These are phyloP conservation scores for Calyptommatus sinebrachiatus DNA, from an alignment of 2,113 vertebrate species.

Conservation along the genomic window DNA sequence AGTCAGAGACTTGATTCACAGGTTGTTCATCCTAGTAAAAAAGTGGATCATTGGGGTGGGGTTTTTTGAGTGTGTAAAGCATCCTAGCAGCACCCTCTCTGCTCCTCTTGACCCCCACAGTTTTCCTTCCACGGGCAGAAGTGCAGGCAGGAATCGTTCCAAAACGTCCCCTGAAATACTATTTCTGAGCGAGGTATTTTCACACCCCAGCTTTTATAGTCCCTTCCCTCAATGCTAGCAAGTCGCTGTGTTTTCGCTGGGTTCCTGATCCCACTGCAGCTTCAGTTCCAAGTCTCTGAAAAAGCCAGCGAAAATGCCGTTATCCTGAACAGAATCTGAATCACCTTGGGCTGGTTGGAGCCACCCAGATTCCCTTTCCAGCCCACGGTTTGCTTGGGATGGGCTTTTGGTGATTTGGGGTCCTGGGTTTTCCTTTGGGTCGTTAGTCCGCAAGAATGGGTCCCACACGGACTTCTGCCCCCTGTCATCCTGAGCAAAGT, in stretches of 20 bases:
- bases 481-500: fast-evolving
- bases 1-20: background rate
- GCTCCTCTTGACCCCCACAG: too few relatives aligned
- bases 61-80: background rate
- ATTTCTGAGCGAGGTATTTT: background rate
- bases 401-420: fast-evolving
- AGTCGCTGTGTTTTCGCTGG: background rate
- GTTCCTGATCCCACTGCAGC: conserved; percentile 63
- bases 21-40: background rate
- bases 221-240: conserved; percentile 13
- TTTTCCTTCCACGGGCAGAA: background rate
- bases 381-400: background rate
- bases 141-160: too few relatives aligned
- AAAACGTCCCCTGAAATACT: background rate
- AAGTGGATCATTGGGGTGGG: too few relatives aligned
- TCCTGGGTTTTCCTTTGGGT: background rate
- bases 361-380: conserved; percentile 1
- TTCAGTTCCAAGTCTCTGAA: conserved; percentile 71
- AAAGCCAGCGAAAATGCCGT: conserved; percentile 23
- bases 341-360: fast-evolving
- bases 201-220: too few relatives aligned
- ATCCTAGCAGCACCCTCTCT: background rate
- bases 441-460: fast-evolving
- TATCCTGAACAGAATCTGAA: fast-evolving
- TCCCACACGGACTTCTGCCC: background rate